Percentiles rank a stretch among this genome's conserved stretches.
Evolutionary conservation across 2,113 vertebrate species (phyloP).

Genomic region (Cavia aperea): DNA sequence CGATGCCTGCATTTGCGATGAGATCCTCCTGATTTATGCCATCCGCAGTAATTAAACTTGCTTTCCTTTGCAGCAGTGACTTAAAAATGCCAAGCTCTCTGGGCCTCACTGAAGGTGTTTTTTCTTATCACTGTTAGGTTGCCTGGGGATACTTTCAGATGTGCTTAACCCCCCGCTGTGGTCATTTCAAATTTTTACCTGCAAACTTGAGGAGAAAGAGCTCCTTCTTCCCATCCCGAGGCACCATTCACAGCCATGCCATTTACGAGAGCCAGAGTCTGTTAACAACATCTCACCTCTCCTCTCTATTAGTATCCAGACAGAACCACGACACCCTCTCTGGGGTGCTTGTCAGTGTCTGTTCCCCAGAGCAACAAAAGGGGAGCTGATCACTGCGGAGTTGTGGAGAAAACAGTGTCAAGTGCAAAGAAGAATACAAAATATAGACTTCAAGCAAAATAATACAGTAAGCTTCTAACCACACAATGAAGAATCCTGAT

Average conservation of each 20-base stretch:
- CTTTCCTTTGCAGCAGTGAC: constrained; percentile 41
- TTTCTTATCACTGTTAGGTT: background rate
- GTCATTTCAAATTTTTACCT: background rate
- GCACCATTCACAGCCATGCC: background rate
- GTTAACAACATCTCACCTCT: background rate
- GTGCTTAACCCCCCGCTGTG: background rate
- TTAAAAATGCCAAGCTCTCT: constrained; percentile 67
- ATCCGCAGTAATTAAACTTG: constrained; percentile 78
- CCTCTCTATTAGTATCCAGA: background rate
- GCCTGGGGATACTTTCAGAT: background rate
- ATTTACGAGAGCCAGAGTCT: background rate
- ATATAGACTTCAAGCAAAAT: background rate
- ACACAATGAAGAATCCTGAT: background rate
- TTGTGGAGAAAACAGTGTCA: background rate
- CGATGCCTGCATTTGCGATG: constrained; percentile 67
- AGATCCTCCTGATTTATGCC: constrained; percentile 78
- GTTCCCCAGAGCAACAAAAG: background rate
- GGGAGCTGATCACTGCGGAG: background rate
- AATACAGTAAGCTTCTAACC: background rate
- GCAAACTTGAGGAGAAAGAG: background rate
- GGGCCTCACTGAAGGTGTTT: background rate
- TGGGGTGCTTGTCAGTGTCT: background rate
- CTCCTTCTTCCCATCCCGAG: background rate
- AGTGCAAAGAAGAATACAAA: background rate
- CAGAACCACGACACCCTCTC: background rate